Conservation (phyloP, 2,113 vertebrate species). For the Prunella himalayana region DNA sequence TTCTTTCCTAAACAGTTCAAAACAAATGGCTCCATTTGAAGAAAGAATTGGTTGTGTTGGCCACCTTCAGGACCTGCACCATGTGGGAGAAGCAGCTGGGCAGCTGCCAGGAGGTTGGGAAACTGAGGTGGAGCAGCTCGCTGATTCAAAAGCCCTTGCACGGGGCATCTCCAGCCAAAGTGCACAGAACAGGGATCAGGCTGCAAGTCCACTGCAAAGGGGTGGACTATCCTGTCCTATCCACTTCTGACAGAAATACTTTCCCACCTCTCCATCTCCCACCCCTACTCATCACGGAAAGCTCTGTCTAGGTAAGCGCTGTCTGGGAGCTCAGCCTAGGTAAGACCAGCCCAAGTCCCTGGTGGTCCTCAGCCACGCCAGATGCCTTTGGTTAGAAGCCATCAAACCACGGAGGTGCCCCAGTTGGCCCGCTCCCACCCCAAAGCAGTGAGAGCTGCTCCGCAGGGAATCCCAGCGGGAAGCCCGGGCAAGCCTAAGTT, state of each 20-base stretch:
- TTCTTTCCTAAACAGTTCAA: neutral
- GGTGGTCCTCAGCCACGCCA: neutral
- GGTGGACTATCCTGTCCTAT: too few species aligned
- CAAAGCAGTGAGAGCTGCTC: neutral
- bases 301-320: rapidly evolving
- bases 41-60: neutral
- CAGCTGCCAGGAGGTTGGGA: neutral
- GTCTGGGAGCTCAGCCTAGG: neutral
- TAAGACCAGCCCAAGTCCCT: neutral
- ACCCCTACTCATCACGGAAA: rapidly evolving
- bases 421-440: rapidly evolving
- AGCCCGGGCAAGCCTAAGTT: neutral
- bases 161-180: neutral
- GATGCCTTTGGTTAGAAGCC: neutral
- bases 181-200: neutral
- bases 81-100: rapidly evolving
- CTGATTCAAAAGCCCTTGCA: neutral
- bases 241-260: neutral
- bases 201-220: neutral
- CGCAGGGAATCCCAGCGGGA: neutral
- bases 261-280: neutral
- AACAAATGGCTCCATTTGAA: neutral
- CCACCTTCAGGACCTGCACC: neutral
- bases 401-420: rapidly evolving
- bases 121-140: neutral